These are phyloP conservation scores for Etheostoma cragini DNA, from an alignment of 2,113 vertebrate species.

Conservation along the genomic window DNA sequence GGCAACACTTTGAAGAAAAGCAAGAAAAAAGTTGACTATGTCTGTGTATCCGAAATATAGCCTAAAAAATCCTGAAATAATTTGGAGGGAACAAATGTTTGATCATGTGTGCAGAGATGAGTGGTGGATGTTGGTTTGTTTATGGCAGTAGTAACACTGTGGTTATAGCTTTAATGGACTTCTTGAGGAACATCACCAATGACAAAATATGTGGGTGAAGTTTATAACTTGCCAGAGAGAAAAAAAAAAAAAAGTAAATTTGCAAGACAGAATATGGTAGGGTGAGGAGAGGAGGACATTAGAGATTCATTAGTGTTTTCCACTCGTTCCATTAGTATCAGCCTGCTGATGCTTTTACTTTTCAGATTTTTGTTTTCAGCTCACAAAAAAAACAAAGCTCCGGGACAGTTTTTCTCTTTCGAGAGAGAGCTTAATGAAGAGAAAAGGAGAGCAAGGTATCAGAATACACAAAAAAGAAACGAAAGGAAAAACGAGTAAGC, in stretches of 20 bases:
- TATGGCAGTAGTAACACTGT: neutral
- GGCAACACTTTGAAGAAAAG: neutral
- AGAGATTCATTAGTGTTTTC: slow-evolving; percentile 69
- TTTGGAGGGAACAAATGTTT: neutral
- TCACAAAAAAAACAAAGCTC: slow-evolving; percentile 31
- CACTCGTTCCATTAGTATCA: slow-evolving; percentile 54
- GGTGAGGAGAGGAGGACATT: slow-evolving; percentile 33
- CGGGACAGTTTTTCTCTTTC: slow-evolving; percentile 45
- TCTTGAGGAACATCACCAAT: slow-evolving; percentile 22
- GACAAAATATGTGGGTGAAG: slow-evolving; percentile 28
- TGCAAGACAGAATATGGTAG: slow-evolving; percentile 24
- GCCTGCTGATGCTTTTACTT: slow-evolving; percentile 56
- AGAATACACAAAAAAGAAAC: slow-evolving; percentile 60
- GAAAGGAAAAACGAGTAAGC: slow-evolving; percentile 33
- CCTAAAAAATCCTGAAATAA: neutral
- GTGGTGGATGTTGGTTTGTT: slow-evolving; percentile 23
- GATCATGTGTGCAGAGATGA: neutral
- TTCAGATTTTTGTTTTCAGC: slow-evolving; percentile 44
- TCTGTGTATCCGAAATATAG: neutral
- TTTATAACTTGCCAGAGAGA: slow-evolving; percentile 18
- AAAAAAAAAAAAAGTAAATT: slow-evolving; percentile 25
- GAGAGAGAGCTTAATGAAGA: slow-evolving; percentile 63
- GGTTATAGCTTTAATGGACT: slow-evolving; percentile 51
- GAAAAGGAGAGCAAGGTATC: slow-evolving; percentile 58
- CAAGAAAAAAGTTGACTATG: neutral